Base-by-base conservation (phyloP, 2,888 invertebrate genomes). In the Eupithecia exiguata region DNA sequence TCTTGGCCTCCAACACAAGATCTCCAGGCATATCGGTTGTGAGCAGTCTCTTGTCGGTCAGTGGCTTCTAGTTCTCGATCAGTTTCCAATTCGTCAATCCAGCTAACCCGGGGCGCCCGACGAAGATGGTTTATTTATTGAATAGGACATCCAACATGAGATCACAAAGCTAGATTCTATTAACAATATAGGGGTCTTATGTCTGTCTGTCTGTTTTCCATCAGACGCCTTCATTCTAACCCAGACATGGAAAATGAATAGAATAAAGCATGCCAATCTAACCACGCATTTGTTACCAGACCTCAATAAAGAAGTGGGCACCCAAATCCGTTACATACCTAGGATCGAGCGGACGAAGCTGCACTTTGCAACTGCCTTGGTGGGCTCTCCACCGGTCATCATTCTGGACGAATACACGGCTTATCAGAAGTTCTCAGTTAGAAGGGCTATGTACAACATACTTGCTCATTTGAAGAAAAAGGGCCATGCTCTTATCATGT, bases 401-500 rank as follows among this genome's bases (percentile, higher is more conserved):
- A 76, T 94, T 0, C 76, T 93, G n/a, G 91, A 94, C 75, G 91
- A 93, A 74, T 91, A 87, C 79, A 90, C 89, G 0, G 89, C 90
- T 7, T 86, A 88, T 81, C 93, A 93, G 82, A 88, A 83, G 70
- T 84, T 82, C 71, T 86, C 89, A 0, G 87, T 91, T 18, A 79
- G 84, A 16, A 84, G 90, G 0, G 85, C 89, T 30, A 92, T 93
- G 88, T 93, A 91, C 80, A 82, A 72, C 75, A 92, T 93, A 73
- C 80, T 93, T 36, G 85, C 86, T 71, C 77, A 82, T 1, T 78
- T 93, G 77, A 87, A 82, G 78, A 88, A 84, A 74, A 86, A 86
- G 1, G 93, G 92, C 0, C 93, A 93, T 69, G 87, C 89, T 10
- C 82, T 93, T 12, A 78, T 90, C 25, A 79, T 89, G n/a, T 85